phyloP scores from a whole-genome alignment of 2,888 invertebrate species.

The Prenolepis imparis region DNA sequence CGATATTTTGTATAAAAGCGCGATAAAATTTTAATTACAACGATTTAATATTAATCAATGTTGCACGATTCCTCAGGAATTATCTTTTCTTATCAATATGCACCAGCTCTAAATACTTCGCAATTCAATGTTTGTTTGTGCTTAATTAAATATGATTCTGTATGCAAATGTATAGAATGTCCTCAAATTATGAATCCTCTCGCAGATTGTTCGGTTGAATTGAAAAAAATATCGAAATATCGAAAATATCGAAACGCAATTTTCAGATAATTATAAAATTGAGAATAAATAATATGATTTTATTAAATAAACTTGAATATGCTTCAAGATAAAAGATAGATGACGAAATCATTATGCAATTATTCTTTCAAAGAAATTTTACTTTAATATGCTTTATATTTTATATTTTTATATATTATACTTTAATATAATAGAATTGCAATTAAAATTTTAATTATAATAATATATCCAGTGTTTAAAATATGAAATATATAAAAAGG shows the following conservation, averaged over 20 bases:
- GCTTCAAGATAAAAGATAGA: not conserved
- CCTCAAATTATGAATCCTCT: not conserved
- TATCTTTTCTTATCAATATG: constrained; percentile 25
- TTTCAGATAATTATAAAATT: not conserved
- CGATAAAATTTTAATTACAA: not conserved
- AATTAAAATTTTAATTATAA: not conserved
- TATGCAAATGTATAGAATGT: not conserved
- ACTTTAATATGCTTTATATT: too few species aligned
- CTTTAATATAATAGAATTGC: too few species aligned
- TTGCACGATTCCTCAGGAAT: not conserved
- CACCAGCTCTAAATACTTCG: constrained; percentile 18
- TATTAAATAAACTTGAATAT: not conserved
- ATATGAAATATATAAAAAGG: too few species aligned
- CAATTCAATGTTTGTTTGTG: constrained; percentile 16
- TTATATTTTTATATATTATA: too few species aligned
- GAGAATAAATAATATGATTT: not conserved
- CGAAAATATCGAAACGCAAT: not conserved
- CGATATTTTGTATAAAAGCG: not conserved
- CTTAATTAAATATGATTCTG: constrained; percentile 50
- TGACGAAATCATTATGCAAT: not conserved
- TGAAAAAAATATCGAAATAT: not conserved
- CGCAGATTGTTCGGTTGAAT: not conserved
- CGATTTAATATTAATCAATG: not conserved
- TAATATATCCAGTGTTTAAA: not conserved
- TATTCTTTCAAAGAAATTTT: constrained; percentile 3